Evolutionary conservation across 2,888 invertebrate species (phyloP), one percentile per base, ranked within the genome.

Genomic region (Dendrolimus houi): DNA sequence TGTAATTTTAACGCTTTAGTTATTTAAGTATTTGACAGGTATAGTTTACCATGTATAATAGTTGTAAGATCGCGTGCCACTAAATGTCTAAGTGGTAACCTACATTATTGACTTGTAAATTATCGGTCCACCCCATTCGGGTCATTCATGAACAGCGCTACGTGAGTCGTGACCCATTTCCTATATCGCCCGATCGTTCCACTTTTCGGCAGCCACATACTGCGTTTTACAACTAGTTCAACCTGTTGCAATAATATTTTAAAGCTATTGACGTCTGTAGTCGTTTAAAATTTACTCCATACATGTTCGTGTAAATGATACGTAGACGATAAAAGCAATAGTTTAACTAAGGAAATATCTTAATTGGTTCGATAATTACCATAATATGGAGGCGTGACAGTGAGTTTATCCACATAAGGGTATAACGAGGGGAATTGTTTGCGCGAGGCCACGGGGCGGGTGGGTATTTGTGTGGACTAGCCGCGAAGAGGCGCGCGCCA

Each of bases 101-200:
- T 77, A 87, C 86, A 87, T 87, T 84, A 47, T 81, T 70, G 70
- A 74, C 69, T 65, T 62, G 66, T 66, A 82, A 81, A 80, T 78
- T 79, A 83, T 81, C 80, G 79, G 75, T 80, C 77, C 74, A 77
- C 78, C 81, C 67, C 78, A 80, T 81, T 83, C 75, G 78, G 69
- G 69, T 72, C 75, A 76, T 74, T 79, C 76, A 79, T 79, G 77
- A 71, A 70, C 67, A 64, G 66, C 68, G 63, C 66, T 65, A 68
- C 60, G 47, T 47, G 58, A 60, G 54, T 62, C 57, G 63, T 69
- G 87, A 82, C 86, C 87, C 72, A 86, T 88, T 85, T 87, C 69
- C 69, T 62, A 68, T 89, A 89, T 89, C 89, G 83, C 63, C 63
- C 60, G 64, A 89, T 89, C 89, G 90, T 71, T 79, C 87, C 63